These are phyloP conservation scores for Misgurnus anguillicaudatus DNA, from an alignment of 2,113 vertebrate species.

Conservation along the genomic window DNA sequence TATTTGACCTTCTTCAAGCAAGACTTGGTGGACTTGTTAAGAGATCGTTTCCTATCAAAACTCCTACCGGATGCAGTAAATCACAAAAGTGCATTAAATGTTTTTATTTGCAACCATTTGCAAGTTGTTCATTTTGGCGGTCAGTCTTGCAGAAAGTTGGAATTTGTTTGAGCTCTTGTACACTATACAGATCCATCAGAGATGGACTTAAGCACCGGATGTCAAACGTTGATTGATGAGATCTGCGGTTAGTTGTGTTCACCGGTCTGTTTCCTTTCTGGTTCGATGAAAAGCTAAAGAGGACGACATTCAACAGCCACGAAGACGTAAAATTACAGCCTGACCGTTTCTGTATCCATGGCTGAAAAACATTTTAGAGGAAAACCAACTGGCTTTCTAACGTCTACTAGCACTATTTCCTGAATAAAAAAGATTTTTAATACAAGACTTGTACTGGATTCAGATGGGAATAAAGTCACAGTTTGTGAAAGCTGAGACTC, in stretches of 20 bases:
- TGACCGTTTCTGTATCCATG: not conserved
- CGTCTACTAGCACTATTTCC: no score
- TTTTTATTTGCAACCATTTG: slow-evolving; percentile 29
- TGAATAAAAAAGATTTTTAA: no score
- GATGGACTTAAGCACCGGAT: slow-evolving; percentile 44
- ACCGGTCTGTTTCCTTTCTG: slow-evolving; percentile 29
- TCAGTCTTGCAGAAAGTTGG: slow-evolving; percentile 50
- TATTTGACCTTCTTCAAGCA: no score
- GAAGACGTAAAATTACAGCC: slow-evolving; percentile 9
- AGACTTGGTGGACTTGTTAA: no score
- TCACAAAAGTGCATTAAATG: not conserved
- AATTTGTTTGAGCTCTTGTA: slow-evolving; percentile 49
- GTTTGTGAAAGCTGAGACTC: no score
- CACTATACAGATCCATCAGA: slow-evolving; percentile 31
- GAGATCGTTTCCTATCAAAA: no score
- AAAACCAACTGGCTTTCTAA: not conserved
- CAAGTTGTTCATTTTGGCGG: slow-evolving; percentile 44
- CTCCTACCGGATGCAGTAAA: not conserved
- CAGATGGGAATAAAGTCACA: no score
- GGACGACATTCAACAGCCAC: not conserved
- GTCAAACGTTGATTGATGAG: slow-evolving; percentile 42
- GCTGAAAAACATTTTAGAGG: not conserved
- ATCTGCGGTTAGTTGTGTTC: slow-evolving; percentile 8
- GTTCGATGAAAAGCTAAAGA: slow-evolving; percentile 23
- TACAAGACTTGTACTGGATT: no score